phyloP scores from a whole-genome alignment of 2,113 vertebrate genomes.

The Pavo muticus region DNA sequence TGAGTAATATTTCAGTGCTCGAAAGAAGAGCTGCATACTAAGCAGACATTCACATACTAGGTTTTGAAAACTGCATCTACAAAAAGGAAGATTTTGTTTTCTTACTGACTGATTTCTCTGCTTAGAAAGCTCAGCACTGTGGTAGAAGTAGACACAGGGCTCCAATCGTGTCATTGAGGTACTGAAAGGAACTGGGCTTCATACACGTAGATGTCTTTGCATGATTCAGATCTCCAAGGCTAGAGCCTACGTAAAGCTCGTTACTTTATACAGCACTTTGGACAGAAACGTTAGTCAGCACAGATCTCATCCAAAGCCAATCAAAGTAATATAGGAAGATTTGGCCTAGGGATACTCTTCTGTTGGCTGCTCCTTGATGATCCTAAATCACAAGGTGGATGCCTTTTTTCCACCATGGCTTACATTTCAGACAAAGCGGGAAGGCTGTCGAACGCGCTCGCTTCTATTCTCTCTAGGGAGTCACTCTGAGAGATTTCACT shows the following conservation, averaged over 20 bases:
- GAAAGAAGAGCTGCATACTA: conserved; percentile 55
- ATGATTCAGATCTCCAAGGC: background rate
- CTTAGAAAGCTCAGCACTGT: background rate
- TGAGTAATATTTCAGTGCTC: conserved; percentile 30
- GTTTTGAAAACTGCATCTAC: background rate
- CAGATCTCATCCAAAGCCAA: conserved; percentile 38
- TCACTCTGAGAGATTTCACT: conserved; percentile 92
- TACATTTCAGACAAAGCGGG: conserved; percentile 90
- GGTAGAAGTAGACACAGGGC: background rate
- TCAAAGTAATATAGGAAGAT: background rate
- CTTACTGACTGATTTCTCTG: accelerated
- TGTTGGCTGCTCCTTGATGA: background rate
- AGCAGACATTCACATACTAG: conserved; percentile 37
- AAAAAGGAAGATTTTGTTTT: conserved; percentile 33
- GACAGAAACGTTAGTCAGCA: conserved; percentile 57
- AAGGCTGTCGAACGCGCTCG: conserved; percentile 87
- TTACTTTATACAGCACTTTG: conserved; percentile 27
- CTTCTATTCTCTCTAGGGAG: conserved; percentile 84
- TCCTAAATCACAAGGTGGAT: background rate
- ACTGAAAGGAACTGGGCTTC: background rate
- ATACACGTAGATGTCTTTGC: background rate
- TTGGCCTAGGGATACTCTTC: background rate
- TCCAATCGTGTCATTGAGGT: background rate
- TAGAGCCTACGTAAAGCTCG: background rate
- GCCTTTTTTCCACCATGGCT: conserved; percentile 70